phyloP scores from a whole-genome alignment of 1,140 invertebrate species.

The Aporrectodea caliginosa region DNA sequence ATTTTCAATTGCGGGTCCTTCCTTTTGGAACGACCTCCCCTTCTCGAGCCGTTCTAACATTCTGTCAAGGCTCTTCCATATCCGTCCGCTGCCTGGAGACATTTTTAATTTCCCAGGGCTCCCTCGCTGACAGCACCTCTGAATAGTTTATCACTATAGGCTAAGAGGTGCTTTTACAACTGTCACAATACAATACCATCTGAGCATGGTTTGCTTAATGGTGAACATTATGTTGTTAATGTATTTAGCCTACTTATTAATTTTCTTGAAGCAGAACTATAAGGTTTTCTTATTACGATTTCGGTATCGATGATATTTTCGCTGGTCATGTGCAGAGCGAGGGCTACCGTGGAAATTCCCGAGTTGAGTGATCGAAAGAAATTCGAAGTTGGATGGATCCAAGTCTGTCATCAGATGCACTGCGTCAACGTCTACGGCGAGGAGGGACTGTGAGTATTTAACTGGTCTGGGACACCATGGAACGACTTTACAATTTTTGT shows the following conservation, averaged over 20 bases:
- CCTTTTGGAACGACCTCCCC: too few species aligned
- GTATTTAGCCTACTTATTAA: background rate
- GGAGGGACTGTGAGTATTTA: slow-evolving; percentile 51
- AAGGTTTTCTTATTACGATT: background rate
- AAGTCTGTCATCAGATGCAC: slow-evolving; percentile 53
- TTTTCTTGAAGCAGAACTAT: background rate
- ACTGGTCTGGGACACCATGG: background rate
- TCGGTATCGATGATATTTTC: background rate
- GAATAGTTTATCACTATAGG: too few species aligned
- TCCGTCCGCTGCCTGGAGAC: too few species aligned
- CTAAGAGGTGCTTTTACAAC: too few species aligned
- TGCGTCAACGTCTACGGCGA: slow-evolving; percentile 53
- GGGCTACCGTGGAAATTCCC: slow-evolving; percentile 48
- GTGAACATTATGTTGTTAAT: too few species aligned
- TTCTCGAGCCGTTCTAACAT: too few species aligned
- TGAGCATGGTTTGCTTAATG: too few species aligned
- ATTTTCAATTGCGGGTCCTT: too few species aligned
- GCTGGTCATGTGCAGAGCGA: slow-evolving; percentile 39
- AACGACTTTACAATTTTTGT: background rate
- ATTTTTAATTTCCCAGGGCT: too few species aligned
- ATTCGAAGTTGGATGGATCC: slow-evolving; percentile 54
- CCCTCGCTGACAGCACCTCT: too few species aligned
- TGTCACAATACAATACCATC: too few species aligned
- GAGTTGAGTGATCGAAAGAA: slow-evolving; percentile 43
- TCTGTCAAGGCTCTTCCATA: too few species aligned